Percentiles rank a stretch among this genome's conserved stretches.
phyloP scores from a whole-genome alignment of 1,140 invertebrate genomes.

The Bombyx mori region DNA sequence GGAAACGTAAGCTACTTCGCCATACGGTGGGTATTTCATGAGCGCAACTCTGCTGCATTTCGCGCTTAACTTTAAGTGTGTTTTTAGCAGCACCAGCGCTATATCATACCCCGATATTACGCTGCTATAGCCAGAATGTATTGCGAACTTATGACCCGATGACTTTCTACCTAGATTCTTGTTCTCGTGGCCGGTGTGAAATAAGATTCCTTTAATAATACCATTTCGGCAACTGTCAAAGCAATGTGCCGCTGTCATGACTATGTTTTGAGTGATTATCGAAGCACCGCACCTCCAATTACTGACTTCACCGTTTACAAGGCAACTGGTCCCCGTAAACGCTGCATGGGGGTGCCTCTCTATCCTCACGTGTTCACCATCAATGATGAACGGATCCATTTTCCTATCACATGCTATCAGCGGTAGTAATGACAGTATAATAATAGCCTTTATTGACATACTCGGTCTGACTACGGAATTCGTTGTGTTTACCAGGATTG shows the following conservation, averaged over 20 bases:
- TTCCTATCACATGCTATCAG: neutral
- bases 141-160: neutral
- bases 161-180: neutral
- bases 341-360: slow-evolving; percentile 3
- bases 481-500: too few species aligned
- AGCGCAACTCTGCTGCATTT: slow-evolving; percentile 12
- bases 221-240: slow-evolving; percentile 1
- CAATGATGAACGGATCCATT: slow-evolving; percentile 5
- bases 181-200: slow-evolving; percentile 1
- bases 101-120: slow-evolving; percentile 8
- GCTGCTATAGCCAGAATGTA: slow-evolving; percentile 4
- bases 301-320: too few species aligned
- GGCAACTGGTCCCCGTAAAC: slow-evolving; percentile 1
- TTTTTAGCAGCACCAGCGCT: slow-evolving; percentile 4
- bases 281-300: slow-evolving; percentile 15
- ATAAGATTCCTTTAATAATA: too few species aligned
- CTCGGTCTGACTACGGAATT: too few species aligned
- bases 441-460: too few species aligned
- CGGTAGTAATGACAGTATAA: too few species aligned
- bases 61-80: neutral
- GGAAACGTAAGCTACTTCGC: slow-evolving; percentile 16
- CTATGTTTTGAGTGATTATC: slow-evolving; percentile 14
- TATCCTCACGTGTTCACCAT: neutral
- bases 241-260: slow-evolving; percentile 20
- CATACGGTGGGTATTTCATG: slow-evolving; percentile 12